A percentile compares a stretch with the other conserved stretches of the same genome.
Conservation (phyloP, 2,113 vertebrate genomes). For the Proteles cristata region DNA sequence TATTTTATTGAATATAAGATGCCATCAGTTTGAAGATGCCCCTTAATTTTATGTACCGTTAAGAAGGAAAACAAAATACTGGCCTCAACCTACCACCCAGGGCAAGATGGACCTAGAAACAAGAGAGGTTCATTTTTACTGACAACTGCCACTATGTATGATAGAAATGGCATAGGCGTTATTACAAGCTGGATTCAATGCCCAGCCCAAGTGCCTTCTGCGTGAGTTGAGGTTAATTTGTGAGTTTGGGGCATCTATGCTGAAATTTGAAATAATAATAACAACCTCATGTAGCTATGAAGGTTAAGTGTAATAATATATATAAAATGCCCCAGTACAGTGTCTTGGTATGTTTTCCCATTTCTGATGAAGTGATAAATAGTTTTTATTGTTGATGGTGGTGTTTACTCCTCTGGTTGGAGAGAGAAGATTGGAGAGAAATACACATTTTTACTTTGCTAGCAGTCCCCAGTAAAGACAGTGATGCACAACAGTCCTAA, state of each 20-base stretch:
- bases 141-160: rapidly evolving
- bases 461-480: background rate
- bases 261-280: background rate
- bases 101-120: background rate
- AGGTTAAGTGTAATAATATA: background rate
- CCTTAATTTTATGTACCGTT: background rate
- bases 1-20: background rate
- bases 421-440: background rate
- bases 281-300: background rate
- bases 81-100: background rate
- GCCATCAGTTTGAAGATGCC: background rate
- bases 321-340: background rate
- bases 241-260: background rate
- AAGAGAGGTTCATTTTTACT: background rate
- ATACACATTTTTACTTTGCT: background rate
- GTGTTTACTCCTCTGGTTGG: background rate
- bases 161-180: background rate
- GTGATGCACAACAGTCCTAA: background rate
- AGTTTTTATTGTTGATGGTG: background rate
- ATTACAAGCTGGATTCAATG: background rate
- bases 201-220: background rate
- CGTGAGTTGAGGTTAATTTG: background rate
- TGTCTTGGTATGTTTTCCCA: background rate
- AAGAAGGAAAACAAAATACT: background rate
- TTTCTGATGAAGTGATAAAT: background rate